Percentiles rank a stretch among this genome's conserved stretches.
phyloP scores from a whole-genome alignment of 2,113 vertebrate species.

The Gadus chalcogrammus region DNA sequence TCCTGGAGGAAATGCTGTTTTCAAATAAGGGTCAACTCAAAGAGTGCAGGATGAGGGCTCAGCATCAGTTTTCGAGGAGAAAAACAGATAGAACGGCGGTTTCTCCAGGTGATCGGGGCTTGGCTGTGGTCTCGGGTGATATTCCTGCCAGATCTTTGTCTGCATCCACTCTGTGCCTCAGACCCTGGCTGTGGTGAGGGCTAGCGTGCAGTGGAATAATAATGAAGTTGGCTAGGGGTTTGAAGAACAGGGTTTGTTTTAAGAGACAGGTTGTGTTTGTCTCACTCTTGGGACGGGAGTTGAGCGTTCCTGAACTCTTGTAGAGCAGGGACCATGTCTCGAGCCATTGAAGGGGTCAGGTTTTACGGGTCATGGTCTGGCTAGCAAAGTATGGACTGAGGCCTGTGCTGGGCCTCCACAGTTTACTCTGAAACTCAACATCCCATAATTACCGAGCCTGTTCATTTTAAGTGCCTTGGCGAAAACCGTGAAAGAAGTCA shows the following conservation, averaged over 20 bases:
- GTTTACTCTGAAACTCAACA: conserved; percentile 19
- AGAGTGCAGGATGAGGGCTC: too few relatives aligned
- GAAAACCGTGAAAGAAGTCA: too few relatives aligned
- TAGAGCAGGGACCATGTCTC: conserved; percentile 7
- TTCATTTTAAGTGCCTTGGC: background rate
- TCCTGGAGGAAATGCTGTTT: too few relatives aligned
- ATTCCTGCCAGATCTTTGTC: conserved; percentile 27
- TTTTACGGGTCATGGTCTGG: conserved; percentile 23
- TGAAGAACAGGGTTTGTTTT: background rate
- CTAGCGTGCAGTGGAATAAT: conserved; percentile 8
- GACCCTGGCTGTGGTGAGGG: background rate
- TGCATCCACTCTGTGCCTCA: conserved; percentile 5
- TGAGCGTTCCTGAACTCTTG: conserved; percentile 11
- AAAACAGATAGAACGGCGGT: too few relatives aligned
- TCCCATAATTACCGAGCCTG: conserved; percentile 10
- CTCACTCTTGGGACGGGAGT: conserved; percentile 20
- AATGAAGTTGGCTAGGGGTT: conserved; percentile 2
- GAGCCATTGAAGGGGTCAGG: conserved; percentile 22
- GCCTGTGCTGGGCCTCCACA: conserved; percentile 9
- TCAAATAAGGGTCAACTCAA: too few relatives aligned
- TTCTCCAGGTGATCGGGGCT: background rate
- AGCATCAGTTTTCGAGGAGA: too few relatives aligned
- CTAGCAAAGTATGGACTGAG: conserved; percentile 6
- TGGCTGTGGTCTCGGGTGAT: conserved; percentile 27
- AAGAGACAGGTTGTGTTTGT: conserved; percentile 10